Evolutionary conservation across 2,113 vertebrate genomes (phyloP).

Genomic region (Verasper variegatus): DNA sequence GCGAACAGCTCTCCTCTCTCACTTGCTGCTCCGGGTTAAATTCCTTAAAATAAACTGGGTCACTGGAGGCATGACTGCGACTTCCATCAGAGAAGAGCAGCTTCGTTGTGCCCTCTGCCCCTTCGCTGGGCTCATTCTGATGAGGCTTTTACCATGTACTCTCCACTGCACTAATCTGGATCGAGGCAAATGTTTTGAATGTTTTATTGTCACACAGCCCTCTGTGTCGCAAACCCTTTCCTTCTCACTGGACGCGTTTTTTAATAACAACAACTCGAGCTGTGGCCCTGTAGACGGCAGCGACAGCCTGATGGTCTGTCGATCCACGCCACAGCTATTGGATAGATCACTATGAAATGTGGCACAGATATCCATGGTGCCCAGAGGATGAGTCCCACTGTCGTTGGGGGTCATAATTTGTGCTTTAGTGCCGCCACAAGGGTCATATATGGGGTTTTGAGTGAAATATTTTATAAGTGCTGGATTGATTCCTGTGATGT

Average conservation of each 20-base stretch:
- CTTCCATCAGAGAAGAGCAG: conserved; percentile 21
- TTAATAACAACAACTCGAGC: background rate
- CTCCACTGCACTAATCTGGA: conserved; percentile 1
- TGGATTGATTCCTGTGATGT: background rate
- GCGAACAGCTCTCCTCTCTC: background rate
- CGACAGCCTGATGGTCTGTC: background rate
- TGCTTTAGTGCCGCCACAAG: background rate
- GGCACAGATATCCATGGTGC: background rate
- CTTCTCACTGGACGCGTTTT: background rate
- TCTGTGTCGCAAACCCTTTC: background rate
- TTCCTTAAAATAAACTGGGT: conserved; percentile 32
- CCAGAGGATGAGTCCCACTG: background rate
- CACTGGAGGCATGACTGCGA: conserved; percentile 11
- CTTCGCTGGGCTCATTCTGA: background rate
- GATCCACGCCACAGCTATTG: background rate
- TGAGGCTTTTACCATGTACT: background rate
- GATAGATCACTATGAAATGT: background rate
- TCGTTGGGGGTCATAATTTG: background rate
- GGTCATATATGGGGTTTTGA: background rate
- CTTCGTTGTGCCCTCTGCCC: conserved; percentile 13
- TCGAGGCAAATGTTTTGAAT: background rate
- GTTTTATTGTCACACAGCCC: background rate
- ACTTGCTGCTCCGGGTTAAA: conserved; percentile 15
- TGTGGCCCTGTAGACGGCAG: background rate
- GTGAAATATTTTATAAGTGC: background rate